Base-by-base conservation (phyloP, 2,797 vertebrate genomes). In the Microctenopoma lineatum region DNA sequence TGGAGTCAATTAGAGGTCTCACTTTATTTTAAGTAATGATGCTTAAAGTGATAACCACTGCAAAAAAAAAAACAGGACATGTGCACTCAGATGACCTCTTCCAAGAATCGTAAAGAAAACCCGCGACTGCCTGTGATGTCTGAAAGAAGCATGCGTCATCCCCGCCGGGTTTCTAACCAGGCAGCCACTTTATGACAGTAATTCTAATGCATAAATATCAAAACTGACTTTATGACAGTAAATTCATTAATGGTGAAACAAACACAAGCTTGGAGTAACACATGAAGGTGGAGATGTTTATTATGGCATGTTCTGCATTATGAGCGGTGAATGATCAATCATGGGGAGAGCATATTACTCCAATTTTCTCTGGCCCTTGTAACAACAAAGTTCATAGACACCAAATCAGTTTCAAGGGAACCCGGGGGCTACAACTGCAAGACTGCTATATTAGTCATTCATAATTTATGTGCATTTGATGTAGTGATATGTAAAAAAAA, bases 391-490 rank as follows among this genome's bases (percentile, higher is more conserved):
- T 94, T 93, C 89, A 92, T 83, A 94, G 90, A 91, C 90, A 92
- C 91, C 91, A 91, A 90, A 94, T 93, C 91, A 90, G 90, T 92
- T 94, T 92, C 88, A 87, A 92, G 90, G 92, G 90, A 93, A 93
- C 91, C 93, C 93, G 88, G 85, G 88, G 94, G 92, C 93, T 93
- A 94, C 88, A 83, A 92, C 87, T 86, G 86, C 91, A 92, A 91
- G 84, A 90, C 88, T 91, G 91, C 90, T 92, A 88, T 93, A 90
- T 90, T 86, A 93, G 90, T 93, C 92, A 95, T 95, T 94, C 91
- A 95, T 95, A 93, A 95, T 94, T 94, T 92, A 95, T 95, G 92
- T 92, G 91, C 86, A 94, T 93, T 93, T 94, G 93, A 95, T 95
- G 92, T 94, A 89, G 94, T 94, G 93, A 94, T 95, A 93, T 94